These are phyloP conservation scores for Anagrus nilaparvatae DNA, from an alignment of 1,140 invertebrate species.

Conservation along the genomic window DNA sequence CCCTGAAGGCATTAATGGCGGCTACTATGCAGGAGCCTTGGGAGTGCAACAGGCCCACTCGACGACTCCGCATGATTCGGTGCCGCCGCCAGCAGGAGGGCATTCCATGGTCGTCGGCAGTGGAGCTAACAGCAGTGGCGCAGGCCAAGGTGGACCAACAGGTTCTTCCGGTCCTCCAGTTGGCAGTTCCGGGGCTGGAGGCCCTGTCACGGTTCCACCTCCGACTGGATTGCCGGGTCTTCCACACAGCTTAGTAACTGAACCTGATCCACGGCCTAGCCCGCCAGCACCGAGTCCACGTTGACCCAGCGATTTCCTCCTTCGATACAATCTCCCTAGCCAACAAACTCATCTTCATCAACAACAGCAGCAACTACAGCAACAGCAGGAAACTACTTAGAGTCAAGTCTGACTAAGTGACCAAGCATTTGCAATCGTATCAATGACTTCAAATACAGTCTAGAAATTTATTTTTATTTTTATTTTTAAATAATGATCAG, in stretches of 20 bases:
- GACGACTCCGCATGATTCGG: constrained; percentile 62
- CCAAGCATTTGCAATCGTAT: too few relatives aligned
- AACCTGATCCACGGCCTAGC: constrained; percentile 41
- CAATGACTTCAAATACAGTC: too few relatives aligned
- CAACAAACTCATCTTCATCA: constrained; percentile 11
- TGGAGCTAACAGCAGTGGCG: constrained; percentile 25
- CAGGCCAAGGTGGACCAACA: constrained; percentile 26
- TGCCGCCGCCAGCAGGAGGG: constrained; percentile 48
- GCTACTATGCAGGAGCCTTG: constrained; percentile 58
- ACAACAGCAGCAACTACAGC: constrained; percentile 13
- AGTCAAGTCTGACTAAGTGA: too few relatives aligned
- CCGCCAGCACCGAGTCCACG: constrained; percentile 40
- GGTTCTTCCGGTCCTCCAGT: constrained; percentile 28
- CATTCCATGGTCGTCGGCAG: constrained; percentile 37
- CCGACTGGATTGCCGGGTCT: constrained; percentile 35
- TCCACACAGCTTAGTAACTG: constrained; percentile 42
- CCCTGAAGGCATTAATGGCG: constrained; percentile 57
- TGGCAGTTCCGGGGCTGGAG: constrained; percentile 25
- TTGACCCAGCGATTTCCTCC: constrained; percentile 34
- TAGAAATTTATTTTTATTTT: too few relatives aligned
- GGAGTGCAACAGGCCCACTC: constrained; percentile 66
- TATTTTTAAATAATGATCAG: too few relatives aligned
- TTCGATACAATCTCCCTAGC: constrained; percentile 13
- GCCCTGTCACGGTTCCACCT: constrained; percentile 28
- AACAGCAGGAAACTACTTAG: constrained; percentile 6